Evolutionary conservation across 2,113 vertebrate genomes (phyloP), one percentile per base, ranked within the genome.

Genomic region (Seriola dumerili): DNA sequence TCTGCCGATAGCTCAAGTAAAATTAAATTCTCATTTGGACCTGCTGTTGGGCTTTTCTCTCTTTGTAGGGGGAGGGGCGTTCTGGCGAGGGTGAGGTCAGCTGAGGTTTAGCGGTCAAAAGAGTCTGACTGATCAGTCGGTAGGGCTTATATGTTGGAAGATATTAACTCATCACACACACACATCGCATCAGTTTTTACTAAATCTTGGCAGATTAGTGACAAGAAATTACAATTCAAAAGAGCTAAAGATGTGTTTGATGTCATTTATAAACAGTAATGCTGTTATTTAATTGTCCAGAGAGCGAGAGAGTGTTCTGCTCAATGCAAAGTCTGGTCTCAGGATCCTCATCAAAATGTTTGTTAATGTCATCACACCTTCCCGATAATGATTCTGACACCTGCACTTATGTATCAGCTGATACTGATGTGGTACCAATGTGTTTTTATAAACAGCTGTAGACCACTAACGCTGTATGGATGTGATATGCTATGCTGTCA

Each of bases 1-100:
- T 84, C 76, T 57, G 67, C 86, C 71, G 10, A 63, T 71, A 52
- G 25, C 52, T 17, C 0, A 0, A 36, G 14, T 69, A 6, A 54
- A 89, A 86, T 85, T 4, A n/a, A 2, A 83, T 76, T 89, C 81
- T 84, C n/a, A 85, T 85, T 77, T 63, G 42, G 70, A 57, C 3
- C 46, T 4, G 19, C 52, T 17, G 10, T 10, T 12, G 61, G 0
- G 29, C 14, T 14, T 68, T 40, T 65, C 50, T 8, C 54, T 64
- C 52, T 29, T 9, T 12, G 40, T 16, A 10, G n/a, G 21, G 32
- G 69, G 48, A 13, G 1, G 12, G 54, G n/a, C 0, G 1, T 12
- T 46, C 4, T 17, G 75, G 13, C 38, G 21, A 36, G 4, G 55
- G 12, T 8, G 38, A 71, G 52, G 69, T 70, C 38, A 69, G 48